Evolutionary conservation across 2,888 invertebrate species (phyloP).

Genomic region (Torymus aiolomorphi): DNA sequence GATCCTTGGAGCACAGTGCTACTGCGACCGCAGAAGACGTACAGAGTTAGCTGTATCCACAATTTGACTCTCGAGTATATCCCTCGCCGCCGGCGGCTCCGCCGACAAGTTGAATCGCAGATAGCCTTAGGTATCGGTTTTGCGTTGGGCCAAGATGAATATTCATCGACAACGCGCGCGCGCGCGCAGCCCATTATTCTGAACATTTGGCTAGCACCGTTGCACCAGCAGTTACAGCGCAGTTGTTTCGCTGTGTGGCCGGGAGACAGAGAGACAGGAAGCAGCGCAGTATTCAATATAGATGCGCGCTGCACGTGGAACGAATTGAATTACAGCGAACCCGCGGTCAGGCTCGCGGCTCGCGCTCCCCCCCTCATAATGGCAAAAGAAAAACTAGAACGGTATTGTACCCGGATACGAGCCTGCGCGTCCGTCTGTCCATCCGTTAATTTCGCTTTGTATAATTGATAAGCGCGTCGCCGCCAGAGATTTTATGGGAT

Average conservation of each 20-base stretch:
- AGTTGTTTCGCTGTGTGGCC: too few relatives aligned
- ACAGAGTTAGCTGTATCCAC: constrained; percentile 23
- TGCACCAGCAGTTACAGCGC: background rate
- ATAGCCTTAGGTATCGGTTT: constrained; percentile 36
- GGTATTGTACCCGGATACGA: too few relatives aligned
- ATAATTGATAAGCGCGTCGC: constrained; percentile 30
- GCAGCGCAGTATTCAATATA: too few relatives aligned
- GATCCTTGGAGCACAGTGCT: too few relatives aligned
- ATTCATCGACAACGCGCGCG: constrained; percentile 34
- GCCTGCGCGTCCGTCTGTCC: background rate
- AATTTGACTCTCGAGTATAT: constrained; percentile 35
- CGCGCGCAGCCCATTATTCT: constrained; percentile 32
- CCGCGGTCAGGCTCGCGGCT: too few relatives aligned
- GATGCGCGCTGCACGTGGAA: too few relatives aligned
- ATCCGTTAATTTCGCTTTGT: constrained; percentile 16
- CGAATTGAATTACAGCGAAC: constrained; percentile 21
- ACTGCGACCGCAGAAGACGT: background rate
- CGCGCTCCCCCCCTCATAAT: too few relatives aligned
- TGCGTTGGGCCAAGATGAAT: constrained; percentile 39
- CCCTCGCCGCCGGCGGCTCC: background rate
- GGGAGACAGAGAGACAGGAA: too few relatives aligned
- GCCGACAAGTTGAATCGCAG: constrained; percentile 43
- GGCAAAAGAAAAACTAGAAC: constrained; percentile 4
- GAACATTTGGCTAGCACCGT: constrained; percentile 16
- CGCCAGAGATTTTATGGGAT: constrained; percentile 25